Base-by-base conservation (phyloP, 2,113 vertebrate species). In the Gallinago jamesoni region DNA sequence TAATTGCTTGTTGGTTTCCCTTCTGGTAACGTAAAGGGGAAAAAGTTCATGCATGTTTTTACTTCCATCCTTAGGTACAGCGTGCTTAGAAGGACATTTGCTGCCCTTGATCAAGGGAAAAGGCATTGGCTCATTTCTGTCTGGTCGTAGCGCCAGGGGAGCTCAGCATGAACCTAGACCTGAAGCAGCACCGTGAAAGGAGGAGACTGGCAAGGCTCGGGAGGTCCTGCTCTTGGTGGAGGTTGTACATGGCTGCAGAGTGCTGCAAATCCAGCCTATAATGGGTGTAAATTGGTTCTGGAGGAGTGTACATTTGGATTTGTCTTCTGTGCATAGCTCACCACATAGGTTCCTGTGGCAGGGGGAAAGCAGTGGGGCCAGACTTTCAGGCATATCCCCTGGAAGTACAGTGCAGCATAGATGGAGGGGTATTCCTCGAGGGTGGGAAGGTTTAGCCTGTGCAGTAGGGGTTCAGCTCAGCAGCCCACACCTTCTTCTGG, bases 401-500 rank as follows among this genome's bases (percentile, higher is more conserved):
- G 35, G 9, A 59, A 12, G 60, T 37, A 24, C 16, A 14, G 12
- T 2, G 12, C 0, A 0, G n/a, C 75, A n/a, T 12, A 15, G n/a
- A 9, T 10, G 12, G 23, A 68, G 0, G 5, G 10, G 6, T 37
- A 28, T 24, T 70, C 31, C 47, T 41, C 12, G 21, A 4, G 4
- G 2, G 7, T 19, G 19, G 45, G 19, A 9, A 9, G 19, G 45
- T 3, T 39, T 41, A 62, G 22, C 37, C 28, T 24, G 25, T 18
- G 9, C 13, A 8, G 10, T 21, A n/a, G 33, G 4, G 20, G 35
- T 18, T 73, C 37, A 56, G 24, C 39, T 75, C 30, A 35, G n/a
- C 27, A 35, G 50, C 16, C 62, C 4, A 6, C 81, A 73, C 11
- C 19, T 83, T 75, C 20, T 6, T 43, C 43, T 48, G 37, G 28